Base-by-base conservation (phyloP, 2,888 invertebrate species). In the Conistra vaccinii region DNA sequence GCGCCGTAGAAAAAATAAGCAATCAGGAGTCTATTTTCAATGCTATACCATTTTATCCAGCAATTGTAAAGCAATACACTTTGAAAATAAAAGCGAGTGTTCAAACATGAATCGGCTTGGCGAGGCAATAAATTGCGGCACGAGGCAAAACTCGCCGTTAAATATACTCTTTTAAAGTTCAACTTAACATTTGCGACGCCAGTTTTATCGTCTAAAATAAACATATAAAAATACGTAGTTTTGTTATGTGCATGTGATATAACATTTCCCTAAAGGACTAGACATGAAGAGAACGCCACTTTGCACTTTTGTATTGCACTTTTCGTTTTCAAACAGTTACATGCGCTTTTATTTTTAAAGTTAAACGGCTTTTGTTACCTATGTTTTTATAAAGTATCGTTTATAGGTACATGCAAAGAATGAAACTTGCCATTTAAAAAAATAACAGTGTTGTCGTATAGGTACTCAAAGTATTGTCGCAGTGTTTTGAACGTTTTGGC, bases 101-200 rank as follows among this genome's bases (percentile, higher is more conserved):
- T 89, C 86, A 89, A 88, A 88, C 87, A 86, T 83, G 86, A 87
- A 89, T 91, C 88, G 88, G 87, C 87, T 88, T 80, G 86, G 84
- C 85, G 86, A 84, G 80, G 85, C 88, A 85, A 89, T 90, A 90
- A 90, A 91, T 90, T 89, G 84, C 85, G 82, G 80, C 83, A 80
- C 84, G 81, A 81, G 83, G 87, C 85, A 83, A 90, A 88, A 87
- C 84, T 87, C 84, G 73, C 85, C 85, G 85, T 89, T 89, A 87
- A 88, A 85, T 89, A 85, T 87, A 87, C 86, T 87, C 80, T 86
- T 86, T 87, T 89, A 90, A 90, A 90, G 89, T 90, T 88, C 83
- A 90, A 88, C 78, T 90, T 87, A 83, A 85, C 88, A 87, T 89
- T 89, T 87, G 86, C 81, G 81, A 87, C 73, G 82, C 79, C 85